phyloP scores from a whole-genome alignment of 2,888 invertebrate genomes.

The Lepidonotus clava region DNA sequence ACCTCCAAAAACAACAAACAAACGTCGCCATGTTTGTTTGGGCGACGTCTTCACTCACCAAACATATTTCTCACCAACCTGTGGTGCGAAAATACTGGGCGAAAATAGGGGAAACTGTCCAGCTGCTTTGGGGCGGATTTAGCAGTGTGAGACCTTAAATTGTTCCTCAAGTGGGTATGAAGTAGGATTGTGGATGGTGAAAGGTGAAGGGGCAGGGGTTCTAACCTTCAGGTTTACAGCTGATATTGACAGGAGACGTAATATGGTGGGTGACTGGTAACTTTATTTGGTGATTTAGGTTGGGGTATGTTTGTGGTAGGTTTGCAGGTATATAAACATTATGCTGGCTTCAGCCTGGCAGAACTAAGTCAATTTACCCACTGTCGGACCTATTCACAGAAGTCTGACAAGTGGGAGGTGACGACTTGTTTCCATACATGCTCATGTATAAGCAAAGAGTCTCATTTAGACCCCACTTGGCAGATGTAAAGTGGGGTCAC shows the following conservation, averaged over 20 bases:
- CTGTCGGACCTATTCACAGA: neutral
- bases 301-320: neutral
- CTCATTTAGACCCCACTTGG: too few relatives aligned
- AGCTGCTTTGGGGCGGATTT: neutral
- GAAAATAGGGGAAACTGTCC: neutral
- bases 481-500: too few relatives aligned
- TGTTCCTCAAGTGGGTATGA: neutral
- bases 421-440: too few relatives aligned
- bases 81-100: neutral
- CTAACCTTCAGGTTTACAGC: neutral
- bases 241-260: too few relatives aligned
- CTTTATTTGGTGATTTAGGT: conserved; percentile 32
- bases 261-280: neutral
- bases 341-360: neutral
- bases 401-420: too few relatives aligned
- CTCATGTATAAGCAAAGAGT: too few relatives aligned
- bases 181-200: neutral
- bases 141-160: neutral
- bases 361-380: conserved; percentile 34
- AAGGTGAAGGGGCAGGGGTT: neutral
- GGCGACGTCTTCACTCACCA: neutral
- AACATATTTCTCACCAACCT: neutral
- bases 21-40: neutral
- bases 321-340: neutral
- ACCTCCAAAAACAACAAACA: conserved; percentile 9